Conservation (phyloP, 2,888 invertebrate species). For the Erebia ligea region DNA sequence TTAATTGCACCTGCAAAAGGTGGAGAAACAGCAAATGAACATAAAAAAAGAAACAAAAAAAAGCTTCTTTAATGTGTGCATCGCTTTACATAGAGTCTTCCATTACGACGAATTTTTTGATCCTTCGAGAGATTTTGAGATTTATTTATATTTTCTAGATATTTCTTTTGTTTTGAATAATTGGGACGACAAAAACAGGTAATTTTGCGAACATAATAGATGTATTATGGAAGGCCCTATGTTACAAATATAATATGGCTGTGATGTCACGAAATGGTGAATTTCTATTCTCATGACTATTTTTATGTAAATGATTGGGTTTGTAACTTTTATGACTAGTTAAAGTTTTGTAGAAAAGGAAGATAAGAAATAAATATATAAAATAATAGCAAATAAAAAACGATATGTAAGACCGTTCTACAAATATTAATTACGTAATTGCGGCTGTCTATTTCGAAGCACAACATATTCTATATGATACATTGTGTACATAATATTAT, state of each 20-base stretch:
- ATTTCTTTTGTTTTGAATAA: too few relatives aligned
- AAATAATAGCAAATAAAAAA: neutral
- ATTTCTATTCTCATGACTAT: neutral
- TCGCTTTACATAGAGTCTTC: neutral
- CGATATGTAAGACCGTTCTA: neutral
- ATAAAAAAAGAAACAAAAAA: constrained; percentile 41
- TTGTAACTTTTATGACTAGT: neutral
- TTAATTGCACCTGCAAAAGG: constrained; percentile 63
- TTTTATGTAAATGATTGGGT: neutral
- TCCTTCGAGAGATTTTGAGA: neutral
- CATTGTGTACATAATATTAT: constrained; percentile 3
- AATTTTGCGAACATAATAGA: neutral
- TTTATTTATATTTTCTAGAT: neutral
- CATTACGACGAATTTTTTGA: neutral
- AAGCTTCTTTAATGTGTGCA: constrained; percentile 12
- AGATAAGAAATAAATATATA: neutral
- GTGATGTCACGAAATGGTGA: neutral
- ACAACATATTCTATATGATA: neutral
- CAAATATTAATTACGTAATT: neutral
- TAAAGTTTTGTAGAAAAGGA: neutral
- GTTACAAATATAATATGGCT: neutral
- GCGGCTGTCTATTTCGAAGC: constrained; percentile 4
- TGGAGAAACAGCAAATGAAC: constrained; percentile 49
- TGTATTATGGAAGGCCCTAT: neutral
- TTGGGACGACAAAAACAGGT: too few relatives aligned